Evolutionary conservation across 2,113 vertebrate species (phyloP).

Genomic region (Elachura formosa): DNA sequence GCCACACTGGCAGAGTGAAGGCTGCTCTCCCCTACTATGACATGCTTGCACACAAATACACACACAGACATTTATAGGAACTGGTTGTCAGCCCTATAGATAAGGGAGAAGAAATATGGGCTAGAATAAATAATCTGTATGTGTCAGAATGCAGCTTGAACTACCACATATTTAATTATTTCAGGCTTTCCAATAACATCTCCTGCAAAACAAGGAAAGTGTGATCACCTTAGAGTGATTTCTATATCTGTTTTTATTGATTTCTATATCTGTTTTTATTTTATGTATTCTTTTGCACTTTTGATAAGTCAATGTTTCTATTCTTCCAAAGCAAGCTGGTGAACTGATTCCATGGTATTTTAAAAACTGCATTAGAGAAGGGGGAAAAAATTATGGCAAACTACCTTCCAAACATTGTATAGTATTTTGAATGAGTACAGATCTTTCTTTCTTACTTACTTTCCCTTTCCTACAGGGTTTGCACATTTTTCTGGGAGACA

Average conservation of each 20-base stretch:
- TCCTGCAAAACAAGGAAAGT: neutral
- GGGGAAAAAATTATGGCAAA: fast-evolving
- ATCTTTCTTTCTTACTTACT: neutral
- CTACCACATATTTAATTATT: neutral
- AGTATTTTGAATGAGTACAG: neutral
- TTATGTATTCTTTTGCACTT: neutral
- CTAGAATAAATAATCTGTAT: neutral
- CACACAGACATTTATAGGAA: neutral
- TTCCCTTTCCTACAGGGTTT: neutral
- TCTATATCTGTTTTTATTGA: no score
- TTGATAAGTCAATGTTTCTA: neutral
- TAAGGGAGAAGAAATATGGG: neutral
- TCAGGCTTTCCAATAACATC: neutral
- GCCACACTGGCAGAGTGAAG: neutral
- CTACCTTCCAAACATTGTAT: neutral
- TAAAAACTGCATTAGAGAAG: neutral
- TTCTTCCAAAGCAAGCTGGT: neutral
- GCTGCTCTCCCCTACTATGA: neutral
- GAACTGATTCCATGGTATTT: neutral
- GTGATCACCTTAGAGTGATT: no score
- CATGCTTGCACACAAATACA: neutral
- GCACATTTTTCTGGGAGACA: neutral
- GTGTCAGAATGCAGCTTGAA: neutral
- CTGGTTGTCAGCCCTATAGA: neutral
- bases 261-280: neutral